Conservation (phyloP, 2,797 vertebrate species). For the Siniperca scherzeri region DNA sequence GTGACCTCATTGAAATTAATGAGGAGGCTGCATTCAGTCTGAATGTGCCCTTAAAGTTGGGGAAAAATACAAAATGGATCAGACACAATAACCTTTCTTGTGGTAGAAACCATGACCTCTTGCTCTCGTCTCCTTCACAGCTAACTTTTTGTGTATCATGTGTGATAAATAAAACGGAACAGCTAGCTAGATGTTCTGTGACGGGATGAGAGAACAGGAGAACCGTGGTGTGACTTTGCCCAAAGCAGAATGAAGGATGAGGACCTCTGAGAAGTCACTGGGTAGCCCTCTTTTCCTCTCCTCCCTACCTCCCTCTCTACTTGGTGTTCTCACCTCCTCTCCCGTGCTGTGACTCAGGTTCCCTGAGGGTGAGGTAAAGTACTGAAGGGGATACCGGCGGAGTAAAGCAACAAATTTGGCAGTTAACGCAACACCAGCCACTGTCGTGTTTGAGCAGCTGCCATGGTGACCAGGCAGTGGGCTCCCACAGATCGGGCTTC, state of each 20-base stretch:
- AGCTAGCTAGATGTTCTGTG: not conserved
- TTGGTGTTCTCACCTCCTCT: conserved; percentile 75
- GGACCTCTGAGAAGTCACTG: conserved; percentile 46
- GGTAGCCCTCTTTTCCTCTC: conserved; percentile 22
- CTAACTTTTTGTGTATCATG: conserved; percentile 45
- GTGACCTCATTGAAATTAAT: not conserved
- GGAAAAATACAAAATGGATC: not conserved
- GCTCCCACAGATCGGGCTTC: conserved; percentile 48
- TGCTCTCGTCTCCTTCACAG: not conserved
- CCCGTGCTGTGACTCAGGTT: conserved; percentile 63
- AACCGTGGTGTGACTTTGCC: conserved; percentile 37
- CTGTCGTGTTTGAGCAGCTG: conserved; percentile 76
- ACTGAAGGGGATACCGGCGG: conserved; percentile 65
- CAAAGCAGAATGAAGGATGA: conserved; percentile 45
- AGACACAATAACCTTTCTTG: not conserved
- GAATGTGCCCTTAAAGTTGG: not conserved
- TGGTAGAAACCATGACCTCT: not conserved
- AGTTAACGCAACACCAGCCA: conserved; percentile 66
- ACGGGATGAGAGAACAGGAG: conserved; percentile 11
- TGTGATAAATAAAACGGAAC: conserved; percentile 67
- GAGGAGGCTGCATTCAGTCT: not conserved
- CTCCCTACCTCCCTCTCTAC: conserved; percentile 18
- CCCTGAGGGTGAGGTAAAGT: conserved; percentile 68
- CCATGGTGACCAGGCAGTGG: conserved; percentile 64
- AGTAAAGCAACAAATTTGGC: conserved; percentile 77